Percentiles rank a stretch among this genome's conserved stretches.
Evolutionary conservation across 2,888 invertebrate genomes (phyloP).

Genomic region (Noctua fimbriata): DNA sequence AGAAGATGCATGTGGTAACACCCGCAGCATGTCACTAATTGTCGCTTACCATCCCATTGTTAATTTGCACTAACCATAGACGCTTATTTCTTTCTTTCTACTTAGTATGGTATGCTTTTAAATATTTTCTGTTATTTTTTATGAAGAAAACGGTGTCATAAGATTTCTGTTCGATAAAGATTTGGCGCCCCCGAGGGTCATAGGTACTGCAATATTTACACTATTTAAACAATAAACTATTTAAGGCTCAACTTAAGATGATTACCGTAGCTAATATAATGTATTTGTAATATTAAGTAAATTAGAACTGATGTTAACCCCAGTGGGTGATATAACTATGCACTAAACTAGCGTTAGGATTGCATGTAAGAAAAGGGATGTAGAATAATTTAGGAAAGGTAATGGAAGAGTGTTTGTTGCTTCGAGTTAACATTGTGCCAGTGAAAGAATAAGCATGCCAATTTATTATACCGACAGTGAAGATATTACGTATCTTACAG

Average conservation of each 20-base stretch:
- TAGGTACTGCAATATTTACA: conserved; percentile 79
- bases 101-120: conserved; percentile 75
- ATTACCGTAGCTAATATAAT: conserved; percentile 24
- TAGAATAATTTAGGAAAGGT: conserved; percentile 65
- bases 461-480: conserved; percentile 73
- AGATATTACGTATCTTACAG: conserved; percentile 85
- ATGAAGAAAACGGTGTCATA: conserved; percentile 89
- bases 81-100: conserved; percentile 78
- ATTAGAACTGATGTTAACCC: conserved; percentile 9
- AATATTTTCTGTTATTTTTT: conserved; percentile 75
- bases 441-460: conserved; percentile 72
- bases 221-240: conserved; percentile 39
- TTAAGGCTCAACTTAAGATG: conserved; percentile 50
- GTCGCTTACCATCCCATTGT: conserved; percentile 79
- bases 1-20: conserved; percentile 72
- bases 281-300: conserved; percentile 53
- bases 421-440: conserved; percentile 65
- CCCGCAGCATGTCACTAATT: conserved; percentile 77
- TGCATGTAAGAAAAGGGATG: conserved; percentile 75
- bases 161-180: conserved; percentile 79
- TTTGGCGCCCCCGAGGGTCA: conserved; percentile 88
- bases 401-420: conserved; percentile 66
- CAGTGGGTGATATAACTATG: conserved; percentile 9
- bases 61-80: conserved; percentile 81
- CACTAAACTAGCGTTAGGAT: conserved; percentile 59